A percentile compares a stretch with the other conserved stretches of the same genome.
Conservation (phyloP, 2,888 invertebrate species). For the Orgyia antiqua region DNA sequence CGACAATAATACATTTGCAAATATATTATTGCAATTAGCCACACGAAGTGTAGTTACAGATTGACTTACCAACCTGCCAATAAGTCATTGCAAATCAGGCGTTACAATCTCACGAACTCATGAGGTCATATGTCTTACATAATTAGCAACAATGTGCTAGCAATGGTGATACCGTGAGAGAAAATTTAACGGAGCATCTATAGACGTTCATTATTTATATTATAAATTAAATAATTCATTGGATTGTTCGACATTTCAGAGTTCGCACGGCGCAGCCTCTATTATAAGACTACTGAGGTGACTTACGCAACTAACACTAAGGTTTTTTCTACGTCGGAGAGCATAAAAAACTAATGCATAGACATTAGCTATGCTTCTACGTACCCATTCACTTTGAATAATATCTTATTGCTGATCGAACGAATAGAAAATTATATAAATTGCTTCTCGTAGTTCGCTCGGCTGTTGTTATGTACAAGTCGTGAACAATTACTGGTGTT, state of each 20-base stretch:
- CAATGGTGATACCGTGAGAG: conserved; percentile 21
- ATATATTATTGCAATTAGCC: not conserved
- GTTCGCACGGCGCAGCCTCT: conserved; percentile 34
- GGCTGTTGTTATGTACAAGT: conserved; percentile 34
- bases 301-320: conserved; percentile 35
- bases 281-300: conserved; percentile 25
- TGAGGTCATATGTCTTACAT: conserved; percentile 8
- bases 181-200: conserved; percentile 12
- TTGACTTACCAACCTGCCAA: conserved; percentile 1
- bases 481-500: conserved; percentile 53
- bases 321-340: conserved; percentile 36
- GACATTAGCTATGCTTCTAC: conserved; percentile 48
- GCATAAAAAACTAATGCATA: conserved; percentile 53
- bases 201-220: conserved; percentile 29
- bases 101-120: conserved; percentile 3
- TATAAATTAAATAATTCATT: conserved; percentile 32
- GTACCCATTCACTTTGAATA: conserved; percentile 50
- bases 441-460: conserved; percentile 54
- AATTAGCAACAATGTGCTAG: conserved; percentile 13
- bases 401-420: conserved; percentile 51
- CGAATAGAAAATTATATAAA: conserved; percentile 64
- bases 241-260: conserved; percentile 35
- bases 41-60: not conserved
- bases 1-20: no score
- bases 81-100: conserved; percentile 3